Evolutionary conservation across 2,797 vertebrate genomes (phyloP), one percentile per base, ranked within the genome.

Genomic region (Brachymystax lenok): DNA sequence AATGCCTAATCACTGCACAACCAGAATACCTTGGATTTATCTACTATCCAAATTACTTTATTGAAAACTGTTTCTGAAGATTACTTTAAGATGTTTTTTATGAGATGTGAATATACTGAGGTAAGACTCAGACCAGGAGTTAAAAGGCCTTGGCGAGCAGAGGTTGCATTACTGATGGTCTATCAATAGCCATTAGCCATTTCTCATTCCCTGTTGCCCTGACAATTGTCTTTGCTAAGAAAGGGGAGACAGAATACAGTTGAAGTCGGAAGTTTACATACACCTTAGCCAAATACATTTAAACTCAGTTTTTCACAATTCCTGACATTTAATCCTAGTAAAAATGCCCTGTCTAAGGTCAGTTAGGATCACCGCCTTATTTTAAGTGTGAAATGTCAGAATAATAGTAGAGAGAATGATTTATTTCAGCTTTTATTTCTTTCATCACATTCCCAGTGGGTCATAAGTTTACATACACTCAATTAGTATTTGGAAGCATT

Each of bases 171-270:
- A 86, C 84, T 84, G 85, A 87, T 85, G 84, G 76, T 69, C 85
- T 88, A 87, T 92, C 89, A 87, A 84, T 84, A 87, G 19, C 35
- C 87, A 82, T 91, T 91, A 88, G 87, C 83, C 90, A 91, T 87
- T 91, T 85, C 83, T 86, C 81, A 88, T 88, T 81, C 85, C 73
- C 85, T 80, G 72, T 33, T 74, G 73, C 67, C 77, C 75, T 67
- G 86, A 82, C 80, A 88, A 90, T 77, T 86, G 54, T 19, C 64
- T 73, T 54, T 69, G 56, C 19, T 13, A 8, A 24, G 51, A 71
- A 21, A 27, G 50, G 75, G 50, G 54, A 50, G 35, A 27, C 8
- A 67, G 30, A 74, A 21, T 35, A 79, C 3, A 30, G 1, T 24
- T 24, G n/a, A n/a, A n/a, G 24, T 24, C 24, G 24, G 24, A 24